Percentiles rank a stretch among this genome's conserved stretches.
Evolutionary conservation across 2,797 vertebrate genomes (phyloP).

Genomic region (Yasuhikotakia modesta): DNA sequence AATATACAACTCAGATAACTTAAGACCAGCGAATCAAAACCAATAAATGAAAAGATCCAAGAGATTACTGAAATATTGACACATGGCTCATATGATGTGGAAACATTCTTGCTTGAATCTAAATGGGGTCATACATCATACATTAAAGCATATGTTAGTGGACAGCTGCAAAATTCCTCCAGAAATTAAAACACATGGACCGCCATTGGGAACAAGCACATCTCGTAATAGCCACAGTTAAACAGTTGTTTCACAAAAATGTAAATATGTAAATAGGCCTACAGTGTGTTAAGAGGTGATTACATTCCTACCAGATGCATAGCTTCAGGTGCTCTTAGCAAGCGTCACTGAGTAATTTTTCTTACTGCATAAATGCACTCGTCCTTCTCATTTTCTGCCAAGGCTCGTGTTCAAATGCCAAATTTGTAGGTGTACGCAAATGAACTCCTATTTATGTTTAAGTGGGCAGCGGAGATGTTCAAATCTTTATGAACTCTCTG

Average conservation of each 20-base stretch:
- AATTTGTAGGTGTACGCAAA: background rate
- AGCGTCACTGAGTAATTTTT: background rate
- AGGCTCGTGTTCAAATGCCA: background rate
- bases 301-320: constrained; percentile 7
- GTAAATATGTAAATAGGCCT: constrained; percentile 25
- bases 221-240: constrained; percentile 1
- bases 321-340: constrained; percentile 7
- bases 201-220: background rate
- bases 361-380: background rate
- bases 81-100: background rate
- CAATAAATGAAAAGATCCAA: constrained; percentile 19
- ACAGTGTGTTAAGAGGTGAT: background rate
- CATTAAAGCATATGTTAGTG: constrained; percentile 26
- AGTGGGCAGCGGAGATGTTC: background rate
- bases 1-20: background rate
- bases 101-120: background rate
- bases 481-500: background rate
- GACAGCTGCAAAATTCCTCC: constrained; percentile 30
- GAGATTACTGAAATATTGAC: constrained; percentile 1
- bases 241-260: background rate
- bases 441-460: background rate
- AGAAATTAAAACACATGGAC: constrained; percentile 24
- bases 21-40: too few species aligned
- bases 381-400: background rate
- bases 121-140: constrained; percentile 6